Conservation (phyloP, 2,797 vertebrate genomes). For the Gymnothorax reevesii region DNA sequence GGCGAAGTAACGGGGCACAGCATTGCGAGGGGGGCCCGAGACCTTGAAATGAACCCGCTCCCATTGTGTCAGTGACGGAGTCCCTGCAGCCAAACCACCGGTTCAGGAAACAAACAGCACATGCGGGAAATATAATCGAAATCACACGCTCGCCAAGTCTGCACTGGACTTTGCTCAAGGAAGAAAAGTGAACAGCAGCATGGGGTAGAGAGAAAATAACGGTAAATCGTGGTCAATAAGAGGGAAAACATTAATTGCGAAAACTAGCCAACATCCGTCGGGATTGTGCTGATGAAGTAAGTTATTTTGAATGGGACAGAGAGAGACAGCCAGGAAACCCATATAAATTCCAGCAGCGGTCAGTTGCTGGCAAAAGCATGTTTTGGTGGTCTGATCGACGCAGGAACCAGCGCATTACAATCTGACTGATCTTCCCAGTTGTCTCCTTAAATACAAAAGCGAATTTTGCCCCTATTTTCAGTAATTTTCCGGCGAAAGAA, state of each 20-base stretch:
- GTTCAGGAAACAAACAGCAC: background rate
- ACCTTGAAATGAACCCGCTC: background rate
- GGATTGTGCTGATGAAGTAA: background rate
- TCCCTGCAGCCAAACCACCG: background rate
- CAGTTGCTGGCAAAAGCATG: no score
- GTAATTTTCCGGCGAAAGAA: no score
- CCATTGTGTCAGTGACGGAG: background rate
- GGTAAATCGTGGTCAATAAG: constrained; percentile 7
- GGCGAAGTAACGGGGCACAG: no score
- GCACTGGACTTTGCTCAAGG: background rate
- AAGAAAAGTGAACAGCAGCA: background rate
- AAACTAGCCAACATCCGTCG: background rate
- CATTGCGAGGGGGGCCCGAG: background rate
- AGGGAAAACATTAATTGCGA: background rate
- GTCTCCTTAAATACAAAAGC: no score
- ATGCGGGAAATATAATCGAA: background rate
- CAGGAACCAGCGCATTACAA: no score
- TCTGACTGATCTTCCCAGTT: no score
- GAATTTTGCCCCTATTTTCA: no score
- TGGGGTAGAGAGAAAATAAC: background rate
- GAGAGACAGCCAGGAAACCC: no score
- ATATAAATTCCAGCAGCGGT: no score
- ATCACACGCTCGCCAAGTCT: background rate
- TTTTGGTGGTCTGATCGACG: no score
- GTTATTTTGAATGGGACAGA: background rate